phyloP scores from a whole-genome alignment of 2,113 vertebrate genomes.

The Lagopus muta region DNA sequence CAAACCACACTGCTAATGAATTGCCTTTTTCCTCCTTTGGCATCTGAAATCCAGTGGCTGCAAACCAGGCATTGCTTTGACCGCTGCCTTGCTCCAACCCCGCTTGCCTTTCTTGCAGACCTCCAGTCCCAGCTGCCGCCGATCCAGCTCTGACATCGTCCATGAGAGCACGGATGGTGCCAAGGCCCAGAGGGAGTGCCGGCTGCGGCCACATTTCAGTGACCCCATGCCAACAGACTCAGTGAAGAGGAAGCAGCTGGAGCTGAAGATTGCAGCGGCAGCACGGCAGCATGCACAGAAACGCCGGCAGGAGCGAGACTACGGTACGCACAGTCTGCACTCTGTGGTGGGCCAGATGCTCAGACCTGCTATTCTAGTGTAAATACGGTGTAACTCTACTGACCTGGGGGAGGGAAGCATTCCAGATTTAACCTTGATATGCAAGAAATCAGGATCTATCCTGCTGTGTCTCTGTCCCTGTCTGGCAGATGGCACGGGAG shows the following conservation, averaged over 20 bases:
- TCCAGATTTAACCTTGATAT: neutral
- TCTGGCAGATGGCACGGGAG: neutral
- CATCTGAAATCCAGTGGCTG: neutral
- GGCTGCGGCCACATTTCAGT: constrained; percentile 88
- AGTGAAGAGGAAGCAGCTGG: constrained; percentile 90
- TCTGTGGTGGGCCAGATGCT: neutral
- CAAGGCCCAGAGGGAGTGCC: constrained; percentile 86
- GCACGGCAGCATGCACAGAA: constrained; percentile 85
- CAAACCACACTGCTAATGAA: neutral
- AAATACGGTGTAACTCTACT: neutral
- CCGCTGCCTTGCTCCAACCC: neutral
- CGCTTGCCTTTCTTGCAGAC: constrained; percentile 66
- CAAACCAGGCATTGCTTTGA: neutral
- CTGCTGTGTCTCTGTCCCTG: neutral
- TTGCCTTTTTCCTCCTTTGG: neutral
- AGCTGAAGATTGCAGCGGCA: constrained; percentile 89
- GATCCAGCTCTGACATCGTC: constrained; percentile 87
- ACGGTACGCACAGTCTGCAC: constrained; percentile 38
- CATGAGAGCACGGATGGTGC: constrained; percentile 83
- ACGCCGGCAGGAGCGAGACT: constrained; percentile 79
- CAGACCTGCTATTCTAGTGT: neutral
- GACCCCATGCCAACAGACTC: constrained; percentile 89
- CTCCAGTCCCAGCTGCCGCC: constrained; percentile 79
- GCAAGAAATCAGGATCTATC: neutral
- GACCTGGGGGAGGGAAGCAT: neutral